These are phyloP conservation scores for Eledona agricola DNA, from an alignment of 2,888 invertebrate species.

Conservation along the genomic window DNA sequence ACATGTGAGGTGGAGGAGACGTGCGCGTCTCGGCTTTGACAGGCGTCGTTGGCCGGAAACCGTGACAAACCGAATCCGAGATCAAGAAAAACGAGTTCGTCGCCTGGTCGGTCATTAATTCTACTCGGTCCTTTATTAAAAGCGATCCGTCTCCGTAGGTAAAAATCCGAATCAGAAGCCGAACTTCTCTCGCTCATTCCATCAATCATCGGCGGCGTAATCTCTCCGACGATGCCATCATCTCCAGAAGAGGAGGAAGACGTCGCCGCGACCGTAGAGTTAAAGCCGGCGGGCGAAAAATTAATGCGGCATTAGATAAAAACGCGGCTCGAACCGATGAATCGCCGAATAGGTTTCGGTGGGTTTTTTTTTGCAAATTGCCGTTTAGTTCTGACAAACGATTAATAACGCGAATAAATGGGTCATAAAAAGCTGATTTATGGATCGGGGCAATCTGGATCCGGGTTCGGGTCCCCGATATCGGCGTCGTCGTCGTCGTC, in stretches of 20 bases:
- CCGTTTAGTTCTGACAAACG: conserved; percentile 58
- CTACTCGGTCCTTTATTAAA: conserved; percentile 47
- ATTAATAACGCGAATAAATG: conserved; percentile 62
- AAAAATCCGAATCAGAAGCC: conserved; percentile 47
- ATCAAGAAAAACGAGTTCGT: conserved; percentile 50
- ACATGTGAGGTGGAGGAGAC: no score
- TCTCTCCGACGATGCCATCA: conserved; percentile 21
- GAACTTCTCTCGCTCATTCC: conserved; percentile 48
- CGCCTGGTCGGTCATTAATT: conserved; percentile 44
- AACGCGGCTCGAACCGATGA: conserved; percentile 49
- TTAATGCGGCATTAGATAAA: conserved; percentile 38
- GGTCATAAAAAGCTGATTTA: conserved; percentile 63
- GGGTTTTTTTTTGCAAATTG: conserved; percentile 55
- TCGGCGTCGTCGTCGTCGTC: conserved; percentile 53
- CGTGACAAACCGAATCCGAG: conserved; percentile 34
- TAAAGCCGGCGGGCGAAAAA: conserved; percentile 19
- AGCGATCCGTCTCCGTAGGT: conserved; percentile 47
- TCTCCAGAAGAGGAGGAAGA: conserved; percentile 24
- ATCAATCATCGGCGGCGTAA: conserved; percentile 43
- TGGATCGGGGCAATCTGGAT: conserved; percentile 56
- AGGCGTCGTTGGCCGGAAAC: conserved; percentile 24
- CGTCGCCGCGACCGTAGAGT: no score
- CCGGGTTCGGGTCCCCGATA: conserved; percentile 36
- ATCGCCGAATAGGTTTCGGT: conserved; percentile 45
- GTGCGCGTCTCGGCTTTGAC: no score